These are phyloP conservation scores for Hyposmocoma kahamanoa DNA, from an alignment of 1,140 invertebrate genomes.

Conservation along the genomic window DNA sequence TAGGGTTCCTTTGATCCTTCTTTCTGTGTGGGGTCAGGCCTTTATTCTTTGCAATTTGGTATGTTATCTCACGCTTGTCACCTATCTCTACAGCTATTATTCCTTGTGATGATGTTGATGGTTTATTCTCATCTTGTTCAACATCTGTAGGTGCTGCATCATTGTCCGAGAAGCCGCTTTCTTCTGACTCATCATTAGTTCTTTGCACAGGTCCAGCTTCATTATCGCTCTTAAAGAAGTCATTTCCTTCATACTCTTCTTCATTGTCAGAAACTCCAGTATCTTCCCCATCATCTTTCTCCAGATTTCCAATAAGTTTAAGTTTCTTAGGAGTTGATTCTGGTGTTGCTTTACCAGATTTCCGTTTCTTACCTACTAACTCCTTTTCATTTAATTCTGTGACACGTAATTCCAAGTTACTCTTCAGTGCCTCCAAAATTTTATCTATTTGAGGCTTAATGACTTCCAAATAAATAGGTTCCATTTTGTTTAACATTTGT, in stretches of 20 bases:
- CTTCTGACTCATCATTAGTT: slow-evolving; percentile 54
- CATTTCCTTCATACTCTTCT: slow-evolving; percentile 51
- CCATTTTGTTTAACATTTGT: slow-evolving; percentile 83
- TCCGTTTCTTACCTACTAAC: slow-evolving; percentile 39
- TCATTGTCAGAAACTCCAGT: slow-evolving; percentile 57
- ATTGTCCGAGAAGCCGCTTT: slow-evolving; percentile 61
- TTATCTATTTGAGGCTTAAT: slow-evolving; percentile 79
- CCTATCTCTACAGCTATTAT: slow-evolving; percentile 38
- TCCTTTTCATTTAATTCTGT: slow-evolving; percentile 30
- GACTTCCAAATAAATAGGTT: slow-evolving; percentile 78
- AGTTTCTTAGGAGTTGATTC: slow-evolving; percentile 59
- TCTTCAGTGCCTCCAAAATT: slow-evolving; percentile 69
- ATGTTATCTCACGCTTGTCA: slow-evolving; percentile 89
- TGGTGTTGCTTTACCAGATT: slow-evolving; percentile 34
- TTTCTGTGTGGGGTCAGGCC: slow-evolving; percentile 91
- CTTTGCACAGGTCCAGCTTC: slow-evolving; percentile 29
- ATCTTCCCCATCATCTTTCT: slow-evolving; percentile 62
- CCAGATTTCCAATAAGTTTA: slow-evolving; percentile 53
- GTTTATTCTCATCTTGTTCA: slow-evolving; percentile 42
- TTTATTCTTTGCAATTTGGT: slow-evolving; percentile 96
- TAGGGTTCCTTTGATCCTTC: slow-evolving; percentile 93
- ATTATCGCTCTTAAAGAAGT: slow-evolving; percentile 48
- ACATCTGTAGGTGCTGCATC: slow-evolving; percentile 44
- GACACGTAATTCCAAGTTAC: slow-evolving; percentile 66
- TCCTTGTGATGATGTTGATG: slow-evolving; percentile 35